Base-by-base conservation (phyloP, 2,113 vertebrate genomes). In the Podarcis cretensis region DNA sequence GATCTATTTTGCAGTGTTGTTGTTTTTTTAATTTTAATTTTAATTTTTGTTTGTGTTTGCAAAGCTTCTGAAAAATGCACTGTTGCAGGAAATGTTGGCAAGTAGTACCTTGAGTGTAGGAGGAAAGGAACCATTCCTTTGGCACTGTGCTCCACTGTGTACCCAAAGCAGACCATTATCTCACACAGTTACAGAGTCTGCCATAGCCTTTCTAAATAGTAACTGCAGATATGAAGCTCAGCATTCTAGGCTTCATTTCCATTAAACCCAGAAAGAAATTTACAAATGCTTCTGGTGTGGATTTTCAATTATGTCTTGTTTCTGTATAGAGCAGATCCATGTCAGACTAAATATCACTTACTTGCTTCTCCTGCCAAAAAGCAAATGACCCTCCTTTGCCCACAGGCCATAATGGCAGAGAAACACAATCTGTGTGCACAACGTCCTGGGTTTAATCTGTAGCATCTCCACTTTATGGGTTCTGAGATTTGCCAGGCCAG, bases 341-440 rank as follows among this genome's bases (percentile, higher is more conserved):
- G 43, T 90, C 59, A 74, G 81, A 7, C 89, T 89, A 73, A 18
- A 43, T 89, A 92, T 82, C 23, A 71, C 73, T 92, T 68, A 8
- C 65, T 69, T 69, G 14, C 25, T 66, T 69, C 23, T 68, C 7
- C 37, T 10, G 9, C 40, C 37, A 27, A 68, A 83, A 84, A 71
- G 18, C 48, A 84, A 74, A 13, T 13, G 30, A 68, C 1, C 18
- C 27, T 23, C 54, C 43, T 27, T 83, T n/a, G 16, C 68, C 54
- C 27, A 84, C 27, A 48, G 30, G 14, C 30, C 40, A 73, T 10
- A 84, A 32, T 23, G 8, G 25, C 9, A 25, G 27, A 71, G 2
- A 9, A 66, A 84, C 30, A 54, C 8, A 20, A 5, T 32, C 23
- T 84, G 25, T 7, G 35, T 23, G n/a, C 30, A 84, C 21, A 13